These are phyloP conservation scores for Silurus glanis DNA, from an alignment of 2,113 vertebrate species.

Conservation along the genomic window DNA sequence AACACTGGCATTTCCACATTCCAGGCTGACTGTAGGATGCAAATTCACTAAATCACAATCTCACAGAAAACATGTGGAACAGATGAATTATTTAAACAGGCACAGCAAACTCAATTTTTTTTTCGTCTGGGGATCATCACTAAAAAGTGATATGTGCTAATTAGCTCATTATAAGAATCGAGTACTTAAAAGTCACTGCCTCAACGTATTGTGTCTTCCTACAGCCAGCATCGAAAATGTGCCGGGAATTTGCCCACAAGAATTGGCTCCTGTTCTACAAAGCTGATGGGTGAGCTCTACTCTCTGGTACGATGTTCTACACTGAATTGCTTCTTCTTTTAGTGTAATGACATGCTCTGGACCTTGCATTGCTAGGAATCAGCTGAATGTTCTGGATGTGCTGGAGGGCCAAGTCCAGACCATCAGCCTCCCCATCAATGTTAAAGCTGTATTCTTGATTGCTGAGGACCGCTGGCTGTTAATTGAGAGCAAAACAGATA, in stretches of 20 bases:
- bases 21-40: background rate
- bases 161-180: background rate
- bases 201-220: conserved; percentile 11
- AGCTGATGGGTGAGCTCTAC: conserved; percentile 81
- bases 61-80: background rate
- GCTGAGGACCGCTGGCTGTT: conserved; percentile 95
- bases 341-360: background rate
- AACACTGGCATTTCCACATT: background rate
- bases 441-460: conserved; percentile 83
- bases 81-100: background rate
- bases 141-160: background rate
- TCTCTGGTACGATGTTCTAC: background rate
- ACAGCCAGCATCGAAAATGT: conserved; percentile 84
- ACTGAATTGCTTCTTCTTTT: background rate
- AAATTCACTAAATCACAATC: background rate
- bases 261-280: conserved; percentile 97
- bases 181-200: background rate
- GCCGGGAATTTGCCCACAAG: conserved; percentile 91
- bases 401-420: conserved; percentile 85
- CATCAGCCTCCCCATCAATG: conserved; percentile 86
- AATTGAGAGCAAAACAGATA: conserved; percentile 83
- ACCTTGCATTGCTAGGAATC: conserved; percentile 73
- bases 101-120: background rate
- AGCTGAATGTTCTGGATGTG: conserved; percentile 86
- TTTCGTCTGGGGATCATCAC: background rate